Evolutionary conservation across 2,113 vertebrate species (phyloP).

Genomic region (Halichoerus grypus): DNA sequence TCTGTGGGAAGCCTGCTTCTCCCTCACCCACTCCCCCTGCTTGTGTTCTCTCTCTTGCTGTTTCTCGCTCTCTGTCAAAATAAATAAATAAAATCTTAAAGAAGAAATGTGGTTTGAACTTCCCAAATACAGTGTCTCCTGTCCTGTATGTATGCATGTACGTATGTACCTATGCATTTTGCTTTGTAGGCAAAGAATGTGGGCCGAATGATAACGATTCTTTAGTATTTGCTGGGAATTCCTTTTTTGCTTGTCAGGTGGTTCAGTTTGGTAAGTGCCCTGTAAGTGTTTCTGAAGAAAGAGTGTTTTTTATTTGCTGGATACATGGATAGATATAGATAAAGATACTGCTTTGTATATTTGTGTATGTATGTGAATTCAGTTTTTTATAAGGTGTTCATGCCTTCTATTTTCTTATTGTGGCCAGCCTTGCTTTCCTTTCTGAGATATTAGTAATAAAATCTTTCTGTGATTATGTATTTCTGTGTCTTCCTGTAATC

Average conservation of each 20-base stretch:
- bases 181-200: conserved; percentile 30
- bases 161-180: background rate
- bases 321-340: background rate
- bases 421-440: conserved; percentile 8
- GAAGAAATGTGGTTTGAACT: conserved; percentile 3
- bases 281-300: background rate
- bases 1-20: too few species aligned
- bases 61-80: too few species aligned
- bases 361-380: background rate
- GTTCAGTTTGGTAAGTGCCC: conserved; percentile 20
- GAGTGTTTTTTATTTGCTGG: conserved; percentile 36
- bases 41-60: too few species aligned
- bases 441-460: conserved; percentile 9
- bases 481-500: background rate
- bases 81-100: too few species aligned
- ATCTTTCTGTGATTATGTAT: background rate
- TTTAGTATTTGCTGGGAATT: conserved; percentile 17
- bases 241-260: background rate
- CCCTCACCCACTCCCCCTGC: too few species aligned
- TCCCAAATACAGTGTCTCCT: background rate
- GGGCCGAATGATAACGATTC: background rate
- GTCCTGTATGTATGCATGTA: background rate
- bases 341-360: conserved; percentile 30
- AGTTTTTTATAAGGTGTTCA: background rate
- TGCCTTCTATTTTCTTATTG: background rate